These are phyloP conservation scores for Empis stercorea DNA, from an alignment of 2,888 invertebrate species.

Conservation along the genomic window DNA sequence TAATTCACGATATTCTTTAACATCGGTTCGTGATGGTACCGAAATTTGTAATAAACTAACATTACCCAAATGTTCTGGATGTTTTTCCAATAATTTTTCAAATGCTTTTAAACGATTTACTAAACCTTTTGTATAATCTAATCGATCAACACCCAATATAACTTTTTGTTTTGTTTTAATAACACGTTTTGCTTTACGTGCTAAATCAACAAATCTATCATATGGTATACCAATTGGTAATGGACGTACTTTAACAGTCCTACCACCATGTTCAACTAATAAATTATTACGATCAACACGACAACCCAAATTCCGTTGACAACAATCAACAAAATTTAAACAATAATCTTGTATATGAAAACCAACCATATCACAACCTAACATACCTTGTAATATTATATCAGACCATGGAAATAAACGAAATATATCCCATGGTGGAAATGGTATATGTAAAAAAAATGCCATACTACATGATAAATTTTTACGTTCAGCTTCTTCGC, in stretches of 20 bases:
- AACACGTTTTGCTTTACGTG: slow-evolving; percentile 54
- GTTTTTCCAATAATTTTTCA: slow-evolving; percentile 64
- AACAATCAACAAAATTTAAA: slow-evolving; percentile 82
- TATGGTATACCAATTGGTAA: slow-evolving; percentile 83
- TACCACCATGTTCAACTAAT: slow-evolving; percentile 74
- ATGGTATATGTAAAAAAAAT: slow-evolving; percentile 90
- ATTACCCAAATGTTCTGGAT: slow-evolving; percentile 76
- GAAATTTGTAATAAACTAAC: slow-evolving; percentile 71
- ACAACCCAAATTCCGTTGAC: slow-evolving; percentile 73
- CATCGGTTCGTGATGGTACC: slow-evolving; percentile 80
- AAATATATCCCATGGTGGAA: slow-evolving; percentile 89
- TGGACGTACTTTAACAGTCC: slow-evolving; percentile 70
- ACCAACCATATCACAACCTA: slow-evolving; percentile 86
- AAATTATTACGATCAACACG: slow-evolving; percentile 79
- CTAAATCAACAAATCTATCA: slow-evolving; percentile 70
- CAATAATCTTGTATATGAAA: slow-evolving; percentile 88
- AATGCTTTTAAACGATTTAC: slow-evolving; percentile 74
- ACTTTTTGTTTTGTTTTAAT: slow-evolving; percentile 65
- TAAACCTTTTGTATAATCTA: slow-evolving; percentile 84
- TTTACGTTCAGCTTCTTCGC: slow-evolving; percentile 71
- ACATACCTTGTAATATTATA: slow-evolving; percentile 82
- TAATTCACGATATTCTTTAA: slow-evolving; percentile 77
- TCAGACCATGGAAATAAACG: slow-evolving; percentile 86
- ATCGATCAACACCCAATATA: slow-evolving; percentile 74
- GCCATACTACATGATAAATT: slow-evolving; percentile 67